A percentile compares a stretch with the other conserved stretches of the same genome.
phyloP scores from a whole-genome alignment of 2,888 invertebrate species.

The Trilocha varians region DNA sequence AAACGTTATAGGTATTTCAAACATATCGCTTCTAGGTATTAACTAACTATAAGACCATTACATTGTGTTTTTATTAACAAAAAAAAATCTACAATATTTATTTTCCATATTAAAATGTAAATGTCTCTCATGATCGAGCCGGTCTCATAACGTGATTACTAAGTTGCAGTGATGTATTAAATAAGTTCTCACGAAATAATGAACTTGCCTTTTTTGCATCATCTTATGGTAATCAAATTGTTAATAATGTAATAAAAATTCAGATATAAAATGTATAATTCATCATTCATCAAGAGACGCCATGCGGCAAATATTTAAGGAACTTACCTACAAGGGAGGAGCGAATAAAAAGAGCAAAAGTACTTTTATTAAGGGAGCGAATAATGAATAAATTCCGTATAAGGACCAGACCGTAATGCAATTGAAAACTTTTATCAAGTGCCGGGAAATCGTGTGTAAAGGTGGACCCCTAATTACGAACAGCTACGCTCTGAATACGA shows the following conservation, averaged over 20 bases:
- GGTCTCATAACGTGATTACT: no score
- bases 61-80: no score
- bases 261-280: conserved; percentile 56
- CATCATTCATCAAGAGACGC: conserved; percentile 55
- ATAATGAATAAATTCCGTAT: conserved; percentile 72
- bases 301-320: conserved; percentile 68
- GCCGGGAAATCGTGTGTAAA: conserved; percentile 71
- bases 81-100: no score
- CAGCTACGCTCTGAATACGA: conserved; percentile 50
- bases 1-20: no score
- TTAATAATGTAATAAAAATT: conserved; percentile 48
- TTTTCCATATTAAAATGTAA: no score
- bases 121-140: no score
- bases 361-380: conserved; percentile 56
- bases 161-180: neutral
- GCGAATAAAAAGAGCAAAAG: conserved; percentile 58
- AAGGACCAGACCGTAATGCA: conserved; percentile 63
- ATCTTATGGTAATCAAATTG: conserved; percentile 20
- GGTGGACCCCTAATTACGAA: conserved; percentile 65
- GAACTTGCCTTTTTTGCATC: conserved; percentile 10
- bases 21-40: no score
- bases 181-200: neutral
- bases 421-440: conserved; percentile 74
- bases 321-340: conserved; percentile 53
- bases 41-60: no score